Evolutionary conservation across 2,113 vertebrate species (phyloP), one percentile per base, ranked within the genome.

Genomic region (Ascaphus truei): DNA sequence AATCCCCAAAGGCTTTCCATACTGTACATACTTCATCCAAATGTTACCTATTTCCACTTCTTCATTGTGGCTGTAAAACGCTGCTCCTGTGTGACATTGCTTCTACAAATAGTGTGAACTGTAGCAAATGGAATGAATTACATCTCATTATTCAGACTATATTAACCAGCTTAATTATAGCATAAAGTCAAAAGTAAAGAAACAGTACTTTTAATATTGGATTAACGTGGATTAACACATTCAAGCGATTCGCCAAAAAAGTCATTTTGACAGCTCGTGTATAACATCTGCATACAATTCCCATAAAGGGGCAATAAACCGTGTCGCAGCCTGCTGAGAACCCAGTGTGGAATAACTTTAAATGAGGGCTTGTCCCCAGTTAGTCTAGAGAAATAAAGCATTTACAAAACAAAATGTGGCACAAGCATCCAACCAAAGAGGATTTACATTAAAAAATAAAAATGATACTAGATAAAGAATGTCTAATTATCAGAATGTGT

Each of bases 111-210:
- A 62, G 41, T 2, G 10, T 47, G 36, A n/a, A 10, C 15, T 10
- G 18, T 48, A 15, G 16, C 43, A 62, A 62, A 62, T 47, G 26
- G 60, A 62, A 48, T 48, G 48, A 34, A 62, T 62, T 48, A 48
- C 16, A 48, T 7, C 26, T 62, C 29, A 62, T 62, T 62, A 62
- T 33, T 48, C 60, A 62, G 31, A 41, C 15, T 13, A 39, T 10
- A 20, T 27, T 33, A 48, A 48, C 43, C 12, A 22, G 18, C 41
- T 20, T 22, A 31, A 62, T 48, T 23, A 37, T 10, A 31, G 7
- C n/a, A 30, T 18, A 18, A 15, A 29, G 13, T 62, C 16, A n/a
- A 48, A 8, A 6, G 30, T 33, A 31, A 43, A 45, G 9, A 45
- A n/a, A 13, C 8, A 48, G 18, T 20, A 23, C 18, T n/a, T 31